Base-by-base conservation (phyloP, 1,140 invertebrate species). In the Lordiphosa collinella region DNA sequence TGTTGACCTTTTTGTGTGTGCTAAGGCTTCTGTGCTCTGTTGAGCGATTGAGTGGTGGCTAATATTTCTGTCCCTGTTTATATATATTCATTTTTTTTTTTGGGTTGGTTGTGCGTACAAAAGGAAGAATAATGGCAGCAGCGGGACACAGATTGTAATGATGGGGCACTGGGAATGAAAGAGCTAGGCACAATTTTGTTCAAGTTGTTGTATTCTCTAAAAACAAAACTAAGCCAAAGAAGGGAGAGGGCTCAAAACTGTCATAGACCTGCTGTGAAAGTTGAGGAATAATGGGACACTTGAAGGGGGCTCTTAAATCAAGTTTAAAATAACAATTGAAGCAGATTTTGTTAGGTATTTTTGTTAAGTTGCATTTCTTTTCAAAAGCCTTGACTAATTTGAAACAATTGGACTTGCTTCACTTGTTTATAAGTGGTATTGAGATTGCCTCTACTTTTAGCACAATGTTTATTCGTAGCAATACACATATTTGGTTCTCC, bases 41-140 rank as follows among this genome's bases (percentile, higher is more conserved):
- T 34, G 43, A 60, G 50, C 64, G 64, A 68, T 68, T 68, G 65
- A 68, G 18, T 22, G 18, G 36, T 64, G 48, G 63, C 62, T 66
- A 58, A 66, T 66, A 66, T 66, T 66, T 66, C 50, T 66, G 38
- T 29, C 63, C 46, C 4, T 22, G 4, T 5, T 22, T 22, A 22
- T 22, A 22, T 5, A 22, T 22, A 22, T 22, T n/a, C n/a, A 22
- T 22, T 22, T 65, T 65, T 22, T 22, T 0, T 22, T 22, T 22
- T 43, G 4, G 38, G 4, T 22, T 29, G 12, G 46, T 49, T 22
- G 18, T 22, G 18, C 18, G 18, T 22, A 22, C 4, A 22, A 22
- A 22, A 22, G 18, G 4, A 22, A 22, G 18, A 22, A 22, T 22
- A 22, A 22, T 22, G 52, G 22, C 12, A 62, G 52, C 49, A 16